Conservation (phyloP, 2,113 vertebrate species). For the Pica pica region DNA sequence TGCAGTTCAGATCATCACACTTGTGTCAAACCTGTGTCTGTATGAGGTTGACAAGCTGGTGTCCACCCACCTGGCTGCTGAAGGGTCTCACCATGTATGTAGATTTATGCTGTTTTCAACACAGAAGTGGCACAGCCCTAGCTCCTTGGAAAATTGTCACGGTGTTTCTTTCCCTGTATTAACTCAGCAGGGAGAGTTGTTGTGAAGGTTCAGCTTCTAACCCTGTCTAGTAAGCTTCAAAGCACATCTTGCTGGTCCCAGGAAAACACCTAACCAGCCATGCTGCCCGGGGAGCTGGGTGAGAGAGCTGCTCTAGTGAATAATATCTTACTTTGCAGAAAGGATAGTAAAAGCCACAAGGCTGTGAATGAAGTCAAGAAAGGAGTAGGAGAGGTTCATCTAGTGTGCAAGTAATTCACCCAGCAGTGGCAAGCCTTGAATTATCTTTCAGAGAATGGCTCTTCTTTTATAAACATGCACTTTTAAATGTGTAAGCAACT, state of each 20-base stretch:
- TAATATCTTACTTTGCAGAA: neutral
- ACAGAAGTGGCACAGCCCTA: neutral
- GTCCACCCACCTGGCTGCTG: neutral
- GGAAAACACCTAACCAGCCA: neutral
- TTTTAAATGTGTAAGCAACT: neutral
- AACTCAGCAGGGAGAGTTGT: neutral
- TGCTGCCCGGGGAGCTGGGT: rapidly evolving
- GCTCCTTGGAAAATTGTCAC: neutral
- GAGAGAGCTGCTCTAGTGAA: neutral
- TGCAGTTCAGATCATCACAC: rapidly evolving
- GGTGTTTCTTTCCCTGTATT: neutral
- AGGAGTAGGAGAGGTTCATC: neutral
- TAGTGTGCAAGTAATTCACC: neutral
- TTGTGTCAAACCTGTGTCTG: neutral
- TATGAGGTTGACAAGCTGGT: neutral
- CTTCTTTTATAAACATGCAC: neutral
- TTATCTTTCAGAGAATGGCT: neutral
- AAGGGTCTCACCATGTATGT: neutral
- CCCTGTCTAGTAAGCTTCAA: neutral
- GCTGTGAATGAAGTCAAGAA: neutral
- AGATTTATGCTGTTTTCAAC: neutral
- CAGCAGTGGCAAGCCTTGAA: neutral
- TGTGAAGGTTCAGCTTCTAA: neutral
- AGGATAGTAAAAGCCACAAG: neutral
- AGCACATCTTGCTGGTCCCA: neutral